Conservation (phyloP, 2,888 invertebrate genomes). For the Creontiades dilutus region DNA sequence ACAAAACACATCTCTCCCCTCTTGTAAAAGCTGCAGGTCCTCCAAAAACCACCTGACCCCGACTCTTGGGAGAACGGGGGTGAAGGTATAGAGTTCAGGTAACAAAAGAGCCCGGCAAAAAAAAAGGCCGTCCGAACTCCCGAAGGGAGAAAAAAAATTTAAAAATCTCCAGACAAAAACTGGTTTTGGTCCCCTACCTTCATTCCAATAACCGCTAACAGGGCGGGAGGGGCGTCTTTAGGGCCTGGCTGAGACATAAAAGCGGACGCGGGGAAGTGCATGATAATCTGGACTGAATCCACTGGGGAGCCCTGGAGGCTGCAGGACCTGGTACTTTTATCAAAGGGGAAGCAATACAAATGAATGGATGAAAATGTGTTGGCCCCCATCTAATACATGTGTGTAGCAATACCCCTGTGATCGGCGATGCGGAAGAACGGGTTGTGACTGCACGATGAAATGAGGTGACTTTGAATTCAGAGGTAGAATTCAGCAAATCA, state of each 20-base stretch:
- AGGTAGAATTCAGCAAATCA: too few relatives aligned
- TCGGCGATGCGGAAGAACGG: too few relatives aligned
- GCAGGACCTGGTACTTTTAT: slow-evolving; percentile 39
- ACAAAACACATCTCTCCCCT: slow-evolving; percentile 7
- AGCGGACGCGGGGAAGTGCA: neutral
- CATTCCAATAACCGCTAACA: slow-evolving; percentile 51
- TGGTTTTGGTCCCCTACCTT: slow-evolving; percentile 1
- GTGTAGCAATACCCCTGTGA: too few relatives aligned
- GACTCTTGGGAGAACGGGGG: slow-evolving; percentile 23
- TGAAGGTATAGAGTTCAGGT: slow-evolving; percentile 51
- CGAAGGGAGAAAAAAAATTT: neutral
- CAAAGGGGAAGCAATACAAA: neutral
- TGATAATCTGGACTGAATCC: slow-evolving; percentile 40
- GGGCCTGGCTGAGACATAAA: neutral
- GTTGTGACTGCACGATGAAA: too few relatives aligned
- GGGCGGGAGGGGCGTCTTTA: neutral
- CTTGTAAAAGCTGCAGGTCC: slow-evolving; percentile 12
- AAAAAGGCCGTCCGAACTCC: neutral
- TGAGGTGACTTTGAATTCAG: too few relatives aligned
- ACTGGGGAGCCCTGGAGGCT: neutral
- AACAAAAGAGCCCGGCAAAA: slow-evolving; percentile 45
- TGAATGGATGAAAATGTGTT: neutral
- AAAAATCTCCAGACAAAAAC: slow-evolving; percentile 39
- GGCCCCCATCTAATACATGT: too few relatives aligned
- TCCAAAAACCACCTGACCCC: slow-evolving; percentile 54